phyloP scores from a whole-genome alignment of 2,888 invertebrate species.

The Brachypalpus laphriformis region DNA sequence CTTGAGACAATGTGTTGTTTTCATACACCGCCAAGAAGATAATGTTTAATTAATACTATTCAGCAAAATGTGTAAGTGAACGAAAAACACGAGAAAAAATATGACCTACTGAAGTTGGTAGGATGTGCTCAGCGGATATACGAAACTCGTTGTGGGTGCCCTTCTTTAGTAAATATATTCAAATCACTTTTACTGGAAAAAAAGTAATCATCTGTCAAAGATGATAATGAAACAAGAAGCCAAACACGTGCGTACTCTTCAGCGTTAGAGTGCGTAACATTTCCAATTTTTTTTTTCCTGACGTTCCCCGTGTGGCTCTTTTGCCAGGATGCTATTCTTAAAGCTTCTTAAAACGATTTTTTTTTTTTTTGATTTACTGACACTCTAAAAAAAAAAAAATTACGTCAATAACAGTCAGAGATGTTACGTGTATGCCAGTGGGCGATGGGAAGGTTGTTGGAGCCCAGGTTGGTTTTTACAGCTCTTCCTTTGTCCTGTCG shows the following conservation, averaged over 20 bases:
- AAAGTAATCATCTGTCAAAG: slow-evolving; percentile 15
- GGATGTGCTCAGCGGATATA: background rate
- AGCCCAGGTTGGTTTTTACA: background rate
- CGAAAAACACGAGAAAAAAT: background rate
- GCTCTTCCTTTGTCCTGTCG: background rate
- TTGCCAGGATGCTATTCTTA: background rate
- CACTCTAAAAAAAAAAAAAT: slow-evolving; percentile 12
- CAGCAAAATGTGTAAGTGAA: background rate
- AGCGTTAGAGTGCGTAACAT: background rate
- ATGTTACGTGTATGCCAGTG: background rate
- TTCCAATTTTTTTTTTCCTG: background rate
- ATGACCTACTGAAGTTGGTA: background rate
- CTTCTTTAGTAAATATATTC: background rate
- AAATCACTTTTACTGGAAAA: background rate
- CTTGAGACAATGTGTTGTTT: slow-evolving; percentile 6
- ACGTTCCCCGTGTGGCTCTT: slow-evolving; percentile 12
- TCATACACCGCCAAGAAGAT: background rate
- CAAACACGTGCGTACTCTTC: slow-evolving; percentile 2
- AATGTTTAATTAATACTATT: slow-evolving; percentile 14
- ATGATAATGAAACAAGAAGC: slow-evolving; percentile 9
- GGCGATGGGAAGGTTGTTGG: background rate
- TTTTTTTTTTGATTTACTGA: slow-evolving; percentile 39
- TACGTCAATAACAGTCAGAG: slow-evolving; percentile 8
- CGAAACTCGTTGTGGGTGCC: background rate
- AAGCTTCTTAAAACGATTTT: no score